Conservation (phyloP, 2,888 invertebrate genomes). For the Drosophila acutilabella region DNA sequence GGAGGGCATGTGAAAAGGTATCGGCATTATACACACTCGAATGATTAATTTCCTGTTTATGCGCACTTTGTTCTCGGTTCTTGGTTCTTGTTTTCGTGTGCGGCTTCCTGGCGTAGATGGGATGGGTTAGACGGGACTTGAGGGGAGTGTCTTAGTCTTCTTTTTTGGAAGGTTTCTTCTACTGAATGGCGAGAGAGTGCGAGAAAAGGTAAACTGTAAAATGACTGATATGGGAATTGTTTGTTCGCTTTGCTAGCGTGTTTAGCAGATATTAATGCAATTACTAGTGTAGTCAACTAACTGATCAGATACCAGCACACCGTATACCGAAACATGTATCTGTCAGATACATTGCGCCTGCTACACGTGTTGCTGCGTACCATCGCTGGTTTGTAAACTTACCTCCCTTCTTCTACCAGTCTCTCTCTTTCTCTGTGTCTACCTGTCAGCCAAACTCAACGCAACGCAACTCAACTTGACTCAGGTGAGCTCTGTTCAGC, state of each 20-base stretch:
- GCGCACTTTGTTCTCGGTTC: constrained; percentile 54
- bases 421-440: constrained; percentile 39
- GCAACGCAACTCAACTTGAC: constrained; percentile 30
- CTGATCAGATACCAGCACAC: constrained; percentile 53
- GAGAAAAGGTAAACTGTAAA: constrained; percentile 40
- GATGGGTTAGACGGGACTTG: not conserved
- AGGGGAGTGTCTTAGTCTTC: constrained; percentile 1
- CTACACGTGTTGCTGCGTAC: constrained; percentile 68
- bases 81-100: constrained; percentile 68
- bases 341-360: constrained; percentile 54
- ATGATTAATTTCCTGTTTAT: constrained; percentile 81
- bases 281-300: constrained; percentile 43
- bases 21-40: constrained; percentile 65
- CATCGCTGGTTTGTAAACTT: constrained; percentile 43
- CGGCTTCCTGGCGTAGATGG: constrained; percentile 54
- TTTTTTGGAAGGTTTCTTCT: constrained; percentile 60
- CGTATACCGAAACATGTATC: constrained; percentile 49
- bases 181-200: constrained; percentile 50
- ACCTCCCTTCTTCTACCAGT: constrained; percentile 29
- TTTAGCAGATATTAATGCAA: constrained; percentile 66
- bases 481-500: constrained; percentile 33
- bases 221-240: constrained; percentile 21
- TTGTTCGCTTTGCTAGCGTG: constrained; percentile 44
- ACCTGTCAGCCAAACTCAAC: constrained; percentile 31
- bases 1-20: constrained; percentile 53